Conservation (phyloP, 1,140 invertebrate genomes). For the Drosophila rufa region DNA sequence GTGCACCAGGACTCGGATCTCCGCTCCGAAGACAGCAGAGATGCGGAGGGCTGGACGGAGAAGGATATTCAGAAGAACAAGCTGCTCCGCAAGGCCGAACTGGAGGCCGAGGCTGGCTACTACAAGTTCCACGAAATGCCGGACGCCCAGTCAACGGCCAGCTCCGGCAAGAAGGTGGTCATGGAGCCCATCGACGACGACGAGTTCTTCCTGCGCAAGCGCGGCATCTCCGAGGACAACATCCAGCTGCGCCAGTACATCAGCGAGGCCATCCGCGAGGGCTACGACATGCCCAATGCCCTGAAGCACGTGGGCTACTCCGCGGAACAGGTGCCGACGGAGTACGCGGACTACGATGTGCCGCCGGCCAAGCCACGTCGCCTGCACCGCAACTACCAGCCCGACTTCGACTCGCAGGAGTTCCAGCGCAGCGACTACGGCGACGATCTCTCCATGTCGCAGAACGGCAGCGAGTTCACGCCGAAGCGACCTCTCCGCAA, state of each 20-base stretch:
- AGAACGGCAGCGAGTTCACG: constrained; percentile 81
- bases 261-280: constrained; percentile 91
- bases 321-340: constrained; percentile 47
- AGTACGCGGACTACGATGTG: constrained; percentile 78
- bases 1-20: constrained; percentile 82
- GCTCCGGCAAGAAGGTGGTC: constrained; percentile 87
- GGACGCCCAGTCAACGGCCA: constrained; percentile 83
- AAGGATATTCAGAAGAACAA: constrained; percentile 81
- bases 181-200: constrained; percentile 94
- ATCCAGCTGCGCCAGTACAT: constrained; percentile 91
- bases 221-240: constrained; percentile 92
- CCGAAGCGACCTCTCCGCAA: constrained; percentile 81
- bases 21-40: constrained; percentile 82
- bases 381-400: constrained; percentile 66
- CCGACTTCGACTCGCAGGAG: constrained; percentile 75
- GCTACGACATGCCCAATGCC: constrained; percentile 89
- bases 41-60: constrained; percentile 76
- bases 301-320: constrained; percentile 87
- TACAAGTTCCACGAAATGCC: constrained; percentile 75
- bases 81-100: constrained; percentile 75
- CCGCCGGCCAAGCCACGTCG: constrained; percentile 81
- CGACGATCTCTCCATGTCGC: constrained; percentile 79
- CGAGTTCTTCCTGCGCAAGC: constrained; percentile 92
- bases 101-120: constrained; percentile 75
- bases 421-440: constrained; percentile 81